Base-by-base conservation (phyloP, 2,797 vertebrate species). In the Anguilla obscura region DNA sequence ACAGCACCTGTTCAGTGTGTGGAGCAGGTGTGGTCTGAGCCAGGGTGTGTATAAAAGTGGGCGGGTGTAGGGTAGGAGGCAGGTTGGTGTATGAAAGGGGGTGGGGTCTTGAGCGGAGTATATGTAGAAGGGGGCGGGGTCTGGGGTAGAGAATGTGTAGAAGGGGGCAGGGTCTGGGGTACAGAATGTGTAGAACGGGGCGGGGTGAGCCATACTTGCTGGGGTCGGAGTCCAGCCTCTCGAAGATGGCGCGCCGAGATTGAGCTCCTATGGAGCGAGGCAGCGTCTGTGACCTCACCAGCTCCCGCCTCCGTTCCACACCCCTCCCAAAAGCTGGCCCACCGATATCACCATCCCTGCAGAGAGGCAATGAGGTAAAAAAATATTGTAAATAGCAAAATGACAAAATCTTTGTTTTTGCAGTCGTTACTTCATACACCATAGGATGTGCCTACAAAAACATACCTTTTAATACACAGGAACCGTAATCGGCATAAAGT, bases 231-330 rank as follows among this genome's bases (percentile, higher is more conserved):
- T 98, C 97, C 88, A 97, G 94, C 91, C 97, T 96, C 93, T 98
- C 97, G 1, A 99, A 96, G 52, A 97, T 91, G 0, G 97, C 97
- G 66, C 97, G 97, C 87, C 97, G 97, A 91, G 96, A 95, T 90
- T 98, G 97, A 0, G 97, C 93, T 1, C 95, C 96, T 0, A 91
- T 92, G 48, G 94, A 93, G 27, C 97, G 95, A 0, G 96, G 96
- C 36, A 97, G 94, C 0, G 97, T 98, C 93, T 97, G 97, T 0
- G 97, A 97, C 83, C 96, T 96, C 90, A 96, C 95, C 88, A 95
- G 84, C 69, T 97, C 96, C 85, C 94, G 91, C 21, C 97, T 96
- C 30, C 94, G 94, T 86, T 97, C 97, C 0, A 90, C 92, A 0
- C 88, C 96, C 54, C 90, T 95, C 45, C 87, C 87, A 0, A 83